Conservation (phyloP, 1,140 invertebrate species). For the Streblospio benedicti region DNA sequence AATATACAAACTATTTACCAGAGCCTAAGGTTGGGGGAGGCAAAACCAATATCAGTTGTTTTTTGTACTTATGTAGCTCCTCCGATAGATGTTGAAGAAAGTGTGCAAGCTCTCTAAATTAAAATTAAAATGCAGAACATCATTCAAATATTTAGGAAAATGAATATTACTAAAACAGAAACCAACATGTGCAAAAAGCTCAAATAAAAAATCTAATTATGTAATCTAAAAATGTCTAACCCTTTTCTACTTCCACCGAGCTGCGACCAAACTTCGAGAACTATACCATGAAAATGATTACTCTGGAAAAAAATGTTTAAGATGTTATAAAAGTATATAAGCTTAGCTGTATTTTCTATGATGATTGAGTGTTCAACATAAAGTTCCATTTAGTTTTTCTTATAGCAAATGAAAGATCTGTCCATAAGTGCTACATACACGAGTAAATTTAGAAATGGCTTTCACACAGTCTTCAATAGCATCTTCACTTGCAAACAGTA, state of each 20-base stretch:
- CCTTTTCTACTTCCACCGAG: slow-evolving; percentile 61
- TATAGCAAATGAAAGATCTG: no score
- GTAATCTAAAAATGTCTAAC: no score
- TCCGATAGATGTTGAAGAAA: slow-evolving; percentile 49
- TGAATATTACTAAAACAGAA: no score
- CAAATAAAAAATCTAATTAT: no score
- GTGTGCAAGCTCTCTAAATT: slow-evolving; percentile 38
- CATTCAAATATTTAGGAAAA: background rate
- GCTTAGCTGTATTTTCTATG: no score
- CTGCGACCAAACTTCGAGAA: slow-evolving; percentile 81
- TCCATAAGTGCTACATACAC: no score
- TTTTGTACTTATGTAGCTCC: slow-evolving; percentile 49
- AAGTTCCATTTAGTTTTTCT: no score
- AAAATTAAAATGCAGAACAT: background rate
- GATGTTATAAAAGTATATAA: background rate
- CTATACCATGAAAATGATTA: slow-evolving; percentile 71
- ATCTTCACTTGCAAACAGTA: slow-evolving; percentile 53
- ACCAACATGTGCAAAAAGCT: no score
- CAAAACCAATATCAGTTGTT: slow-evolving; percentile 70
- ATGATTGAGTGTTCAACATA: no score
- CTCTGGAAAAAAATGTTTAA: slow-evolving; percentile 39
- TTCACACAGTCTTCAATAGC: slow-evolving; percentile 32
- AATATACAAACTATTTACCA: slow-evolving; percentile 7
- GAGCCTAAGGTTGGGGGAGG: slow-evolving; percentile 56
- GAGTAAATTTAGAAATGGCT: no score